A percentile compares a stretch with the other conserved stretches of the same genome.
Evolutionary conservation across 2,797 vertebrate genomes (phyloP).

Genomic region (Chaenodraco wilsoni): DNA sequence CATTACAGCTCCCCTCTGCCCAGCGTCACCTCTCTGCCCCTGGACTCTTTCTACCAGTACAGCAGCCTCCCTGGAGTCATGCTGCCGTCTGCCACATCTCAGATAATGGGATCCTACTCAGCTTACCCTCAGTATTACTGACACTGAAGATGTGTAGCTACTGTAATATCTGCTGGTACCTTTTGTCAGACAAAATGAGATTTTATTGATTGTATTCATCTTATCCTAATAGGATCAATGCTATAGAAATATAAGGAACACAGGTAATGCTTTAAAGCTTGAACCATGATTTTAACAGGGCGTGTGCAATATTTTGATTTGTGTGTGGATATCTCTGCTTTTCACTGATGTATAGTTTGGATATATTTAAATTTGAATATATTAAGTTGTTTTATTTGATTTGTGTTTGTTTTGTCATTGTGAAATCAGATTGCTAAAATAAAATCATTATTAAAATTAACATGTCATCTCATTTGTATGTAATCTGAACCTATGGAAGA

Average conservation of each 20-base stretch:
- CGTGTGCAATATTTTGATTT: constrained; percentile 73
- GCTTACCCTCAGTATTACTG: constrained; percentile 76
- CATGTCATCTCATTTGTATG: neutral
- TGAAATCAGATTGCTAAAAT: constrained; percentile 40
- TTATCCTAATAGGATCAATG: constrained; percentile 12
- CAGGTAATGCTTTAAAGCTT: neutral
- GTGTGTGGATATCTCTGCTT: constrained; percentile 42
- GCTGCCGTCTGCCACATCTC: constrained; percentile 55
- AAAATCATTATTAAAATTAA: constrained; percentile 32
- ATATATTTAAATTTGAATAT: constrained; percentile 76
- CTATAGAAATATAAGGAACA: constrained; percentile 1
- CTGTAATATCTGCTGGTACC: neutral
- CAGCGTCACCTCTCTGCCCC: constrained; percentile 33
- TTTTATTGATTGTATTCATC: neutral
- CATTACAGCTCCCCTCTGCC: constrained; percentile 65
- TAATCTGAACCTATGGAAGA: neutral
- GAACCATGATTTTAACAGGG: constrained; percentile 34
- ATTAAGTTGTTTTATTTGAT: constrained; percentile 58
- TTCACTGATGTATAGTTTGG: constrained; percentile 49
- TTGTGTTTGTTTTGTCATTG: constrained; percentile 43
- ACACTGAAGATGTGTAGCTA: neutral
- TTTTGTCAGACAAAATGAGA: constrained; percentile 2
- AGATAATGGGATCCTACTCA: constrained; percentile 69
- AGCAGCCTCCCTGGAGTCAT: constrained; percentile 68
- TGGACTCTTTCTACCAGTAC: constrained; percentile 81